Conservation (phyloP, 2,888 invertebrate genomes). For the Lamellibrachia satsuma region DNA sequence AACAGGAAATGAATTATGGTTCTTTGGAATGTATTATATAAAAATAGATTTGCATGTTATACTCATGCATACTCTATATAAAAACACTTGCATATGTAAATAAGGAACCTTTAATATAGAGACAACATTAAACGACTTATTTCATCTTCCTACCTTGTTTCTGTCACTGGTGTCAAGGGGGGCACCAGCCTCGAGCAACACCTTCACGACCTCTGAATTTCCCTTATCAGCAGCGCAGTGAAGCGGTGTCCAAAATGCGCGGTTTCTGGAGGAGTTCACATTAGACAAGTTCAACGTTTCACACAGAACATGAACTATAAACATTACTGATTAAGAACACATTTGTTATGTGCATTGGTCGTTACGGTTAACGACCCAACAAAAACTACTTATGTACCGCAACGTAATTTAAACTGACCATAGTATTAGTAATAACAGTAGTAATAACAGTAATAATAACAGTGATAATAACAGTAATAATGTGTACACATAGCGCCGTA, state of each 20-base stretch:
- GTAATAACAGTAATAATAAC: no score
- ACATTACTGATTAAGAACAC: no score
- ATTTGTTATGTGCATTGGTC: no score
- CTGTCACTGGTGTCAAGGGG: conserved; percentile 51
- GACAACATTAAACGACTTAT: not conserved
- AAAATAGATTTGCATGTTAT: not conserved
- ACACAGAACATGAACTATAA: no score
- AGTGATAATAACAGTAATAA: no score
- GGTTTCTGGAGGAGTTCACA: conserved; percentile 25
- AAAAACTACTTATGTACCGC: no score
- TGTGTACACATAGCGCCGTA: no score
- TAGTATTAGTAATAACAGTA: no score
- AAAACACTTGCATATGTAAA: not conserved
- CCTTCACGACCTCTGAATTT: conserved; percentile 40
- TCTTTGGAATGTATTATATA: not conserved
- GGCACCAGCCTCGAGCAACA: conserved; percentile 47
- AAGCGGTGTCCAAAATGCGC: conserved; percentile 47
- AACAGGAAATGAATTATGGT: not conserved
- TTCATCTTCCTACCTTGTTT: conserved; percentile 42
- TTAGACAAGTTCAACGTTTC: no score
- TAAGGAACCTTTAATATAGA: not conserved
- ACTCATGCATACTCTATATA: not conserved
- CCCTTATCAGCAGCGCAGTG: conserved; percentile 54
- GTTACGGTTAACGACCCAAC: no score
- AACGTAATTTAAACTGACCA: no score